phyloP scores from a whole-genome alignment of 2,888 invertebrate genomes.

The Sminthurinus aureus region DNA sequence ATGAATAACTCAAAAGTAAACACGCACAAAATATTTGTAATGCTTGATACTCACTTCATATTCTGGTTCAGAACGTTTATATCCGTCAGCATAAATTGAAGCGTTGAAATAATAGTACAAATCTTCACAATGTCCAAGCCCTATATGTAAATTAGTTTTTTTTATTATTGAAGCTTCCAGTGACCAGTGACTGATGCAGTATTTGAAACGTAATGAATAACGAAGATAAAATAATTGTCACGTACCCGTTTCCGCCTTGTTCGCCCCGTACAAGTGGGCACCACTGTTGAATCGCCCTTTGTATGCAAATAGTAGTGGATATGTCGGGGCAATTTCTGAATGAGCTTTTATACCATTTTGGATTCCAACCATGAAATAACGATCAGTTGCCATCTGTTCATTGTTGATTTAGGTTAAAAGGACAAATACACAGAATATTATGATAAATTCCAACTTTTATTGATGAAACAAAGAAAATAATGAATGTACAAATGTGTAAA shows the following conservation, averaged over 20 bases:
- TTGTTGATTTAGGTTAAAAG: neutral
- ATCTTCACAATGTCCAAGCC: constrained; percentile 46
- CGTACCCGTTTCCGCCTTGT: constrained; percentile 20
- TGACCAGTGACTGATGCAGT: too few relatives aligned
- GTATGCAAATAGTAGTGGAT: constrained; percentile 16
- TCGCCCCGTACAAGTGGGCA: neutral
- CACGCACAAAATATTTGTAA: too few relatives aligned
- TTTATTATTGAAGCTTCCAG: constrained; percentile 31
- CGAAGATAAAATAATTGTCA: too few relatives aligned
- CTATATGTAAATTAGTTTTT: constrained; percentile 37
- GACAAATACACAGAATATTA: neutral
- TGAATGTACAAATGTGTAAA: too few relatives aligned
- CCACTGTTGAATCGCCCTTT: constrained; percentile 30
- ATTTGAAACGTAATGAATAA: too few relatives aligned
- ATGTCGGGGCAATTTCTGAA: constrained; percentile 47
- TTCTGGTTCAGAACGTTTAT: constrained; percentile 44
- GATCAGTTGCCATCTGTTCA: constrained; percentile 49
- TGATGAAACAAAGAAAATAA: too few relatives aligned
- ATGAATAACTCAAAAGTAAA: too few relatives aligned
- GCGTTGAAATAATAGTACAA: constrained; percentile 54
- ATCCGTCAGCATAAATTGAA: constrained; percentile 49
- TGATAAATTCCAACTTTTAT: neutral
- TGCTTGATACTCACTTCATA: constrained; percentile 16
- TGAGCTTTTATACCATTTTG: constrained; percentile 51
- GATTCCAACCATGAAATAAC: constrained; percentile 48